These are phyloP conservation scores for Lobophora halterata DNA, from an alignment of 2,888 invertebrate genomes.

Conservation along the genomic window DNA sequence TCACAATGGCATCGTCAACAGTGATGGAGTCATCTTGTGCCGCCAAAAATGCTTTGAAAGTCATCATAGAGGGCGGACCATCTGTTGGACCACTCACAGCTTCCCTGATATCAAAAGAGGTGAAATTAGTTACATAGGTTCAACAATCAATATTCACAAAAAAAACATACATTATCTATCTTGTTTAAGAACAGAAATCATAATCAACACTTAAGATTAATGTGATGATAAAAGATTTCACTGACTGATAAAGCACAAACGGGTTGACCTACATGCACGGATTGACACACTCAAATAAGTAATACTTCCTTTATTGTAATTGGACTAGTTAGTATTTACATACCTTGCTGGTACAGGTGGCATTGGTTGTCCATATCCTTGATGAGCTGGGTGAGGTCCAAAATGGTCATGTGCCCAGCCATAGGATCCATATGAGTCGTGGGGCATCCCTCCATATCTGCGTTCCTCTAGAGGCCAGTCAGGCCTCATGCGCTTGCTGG, in stretches of 20 bases:
- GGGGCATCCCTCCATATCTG: conserved; percentile 76
- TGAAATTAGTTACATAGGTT: no score
- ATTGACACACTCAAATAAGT: no score
- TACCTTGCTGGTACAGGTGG: conserved; percentile 75
- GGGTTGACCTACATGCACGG: no score
- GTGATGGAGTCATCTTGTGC: conserved; percentile 99
- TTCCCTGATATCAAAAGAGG: conserved; percentile 61
- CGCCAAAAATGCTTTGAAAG: conserved; percentile 97
- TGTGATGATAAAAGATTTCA: conserved; percentile 3
- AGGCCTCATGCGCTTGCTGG: conserved; percentile 87
- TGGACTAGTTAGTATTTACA: conserved; percentile 6
- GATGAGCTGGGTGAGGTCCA: conserved; percentile 81
- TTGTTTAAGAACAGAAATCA: no score
- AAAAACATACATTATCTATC: no score
- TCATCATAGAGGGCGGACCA: conserved; percentile 97
- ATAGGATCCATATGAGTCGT: conserved; percentile 78
- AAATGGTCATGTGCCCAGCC: conserved; percentile 78
- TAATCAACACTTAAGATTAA: no score
- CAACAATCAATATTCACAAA: no score
- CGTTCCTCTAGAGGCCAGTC: conserved; percentile 84
- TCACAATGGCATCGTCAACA: conserved; percentile 96
- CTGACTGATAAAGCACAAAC: conserved; percentile 1
- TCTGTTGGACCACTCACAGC: conserved; percentile 65
- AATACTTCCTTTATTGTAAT: no score
- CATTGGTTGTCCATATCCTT: conserved; percentile 82